Evolutionary conservation across 37 sponge, comb jelly and placozoan genomes (phyloP).

Genomic region (Halichondria panicea): DNA sequence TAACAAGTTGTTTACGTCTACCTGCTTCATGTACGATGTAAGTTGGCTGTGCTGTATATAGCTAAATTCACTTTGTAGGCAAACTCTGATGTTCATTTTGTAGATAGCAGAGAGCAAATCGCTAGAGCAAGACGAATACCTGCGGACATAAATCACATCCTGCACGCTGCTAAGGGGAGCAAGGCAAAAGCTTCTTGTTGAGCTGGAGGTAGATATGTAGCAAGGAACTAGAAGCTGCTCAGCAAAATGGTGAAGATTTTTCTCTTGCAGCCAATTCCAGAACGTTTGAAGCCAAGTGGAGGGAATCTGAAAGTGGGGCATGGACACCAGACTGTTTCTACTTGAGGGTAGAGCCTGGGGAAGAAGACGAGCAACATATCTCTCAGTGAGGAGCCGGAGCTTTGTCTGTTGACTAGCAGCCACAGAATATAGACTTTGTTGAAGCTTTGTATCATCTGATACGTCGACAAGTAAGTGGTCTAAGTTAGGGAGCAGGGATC

Average conservation of each 20-base stretch:
- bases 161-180: neutral
- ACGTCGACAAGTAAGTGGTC: slow-evolving; percentile 11
- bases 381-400: neutral
- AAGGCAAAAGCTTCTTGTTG: neutral
- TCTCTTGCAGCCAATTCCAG: slow-evolving; percentile 32
- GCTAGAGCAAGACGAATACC: neutral
- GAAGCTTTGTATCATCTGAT: neutral
- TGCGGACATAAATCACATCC: neutral
- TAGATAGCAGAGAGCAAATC: neutral
- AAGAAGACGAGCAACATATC: neutral
- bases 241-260: neutral
- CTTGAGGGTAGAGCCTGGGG: slow-evolving; percentile 1
- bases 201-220: no score
- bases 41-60: neutral
- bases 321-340: neutral
- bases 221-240: slow-evolving; percentile 8
- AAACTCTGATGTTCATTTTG: neutral
- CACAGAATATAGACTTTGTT: neutral
- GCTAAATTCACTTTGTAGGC: neutral
- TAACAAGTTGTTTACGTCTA: neutral
- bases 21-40: neutral
- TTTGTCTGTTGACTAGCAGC: slow-evolving; percentile 17
- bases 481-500: slow-evolving; percentile 22
- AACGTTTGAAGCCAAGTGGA: slow-evolving; percentile 18
- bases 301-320: neutral